Percentiles rank a stretch among this genome's conserved stretches.
These are phyloP conservation scores for Pelodytes ibericus DNA, from an alignment of 2,797 vertebrate species.

Conservation along the genomic window DNA sequence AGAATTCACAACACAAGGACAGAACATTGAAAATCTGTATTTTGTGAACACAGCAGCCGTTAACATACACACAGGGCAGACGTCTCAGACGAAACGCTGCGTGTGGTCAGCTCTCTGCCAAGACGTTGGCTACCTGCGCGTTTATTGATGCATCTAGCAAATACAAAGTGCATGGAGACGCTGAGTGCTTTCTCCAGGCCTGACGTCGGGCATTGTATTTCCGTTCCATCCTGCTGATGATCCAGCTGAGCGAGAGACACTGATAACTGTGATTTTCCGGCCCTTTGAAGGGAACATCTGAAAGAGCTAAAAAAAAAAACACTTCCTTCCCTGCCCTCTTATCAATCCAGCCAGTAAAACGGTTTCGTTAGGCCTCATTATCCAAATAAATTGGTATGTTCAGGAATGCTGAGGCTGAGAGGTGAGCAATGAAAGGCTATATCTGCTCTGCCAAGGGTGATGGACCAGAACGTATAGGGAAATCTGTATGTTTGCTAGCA, in stretches of 20 bases:
- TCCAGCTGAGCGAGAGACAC: not conserved
- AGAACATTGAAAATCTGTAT: no score
- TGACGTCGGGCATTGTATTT: not conserved
- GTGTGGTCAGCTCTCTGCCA: slow-evolving; percentile 2
- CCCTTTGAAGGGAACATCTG: slow-evolving; percentile 1
- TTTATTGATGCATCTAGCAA: slow-evolving; percentile 14
- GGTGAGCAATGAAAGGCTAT: not conserved
- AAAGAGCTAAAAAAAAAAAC: not conserved
- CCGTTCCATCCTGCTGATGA: slow-evolving; percentile 7
- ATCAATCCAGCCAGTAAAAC: not conserved
- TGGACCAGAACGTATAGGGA: no score
- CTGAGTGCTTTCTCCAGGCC: not conserved
- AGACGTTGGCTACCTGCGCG: slow-evolving; percentile 1
- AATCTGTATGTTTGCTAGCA: no score
- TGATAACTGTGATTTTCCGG: slow-evolving; percentile 7
- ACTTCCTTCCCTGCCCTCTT: not conserved
- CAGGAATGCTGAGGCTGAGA: not conserved
- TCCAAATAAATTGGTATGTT: slow-evolving; percentile 7
- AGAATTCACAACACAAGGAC: no score
- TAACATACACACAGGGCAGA: no score
- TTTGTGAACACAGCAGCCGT: no score
- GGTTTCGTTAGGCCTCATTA: slow-evolving; percentile 7
- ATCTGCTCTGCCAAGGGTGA: no score
- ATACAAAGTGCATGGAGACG: not conserved
- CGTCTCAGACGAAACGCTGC: not conserved